Conservation (phyloP, 2,888 invertebrate genomes). For the Leucophora obtusa region DNA sequence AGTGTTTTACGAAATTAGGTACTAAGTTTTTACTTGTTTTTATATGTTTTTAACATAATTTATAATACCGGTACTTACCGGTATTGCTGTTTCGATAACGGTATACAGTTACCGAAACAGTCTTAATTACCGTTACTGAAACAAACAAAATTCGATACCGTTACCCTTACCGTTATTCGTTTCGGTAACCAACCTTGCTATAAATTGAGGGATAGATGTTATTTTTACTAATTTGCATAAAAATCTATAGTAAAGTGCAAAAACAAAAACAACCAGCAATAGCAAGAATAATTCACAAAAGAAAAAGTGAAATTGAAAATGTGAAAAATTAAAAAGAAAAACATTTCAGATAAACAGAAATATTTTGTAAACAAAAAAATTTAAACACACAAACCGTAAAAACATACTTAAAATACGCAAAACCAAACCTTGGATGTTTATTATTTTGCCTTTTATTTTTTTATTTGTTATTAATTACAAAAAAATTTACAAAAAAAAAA, state of each 20-base stretch:
- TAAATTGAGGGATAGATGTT: background rate
- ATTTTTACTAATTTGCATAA: slow-evolving; percentile 32
- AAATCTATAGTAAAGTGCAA: slow-evolving; percentile 25
- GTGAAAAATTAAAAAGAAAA: slow-evolving; percentile 32
- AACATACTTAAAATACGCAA: slow-evolving; percentile 9
- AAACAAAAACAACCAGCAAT: slow-evolving; percentile 2
- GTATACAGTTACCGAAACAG: no score
- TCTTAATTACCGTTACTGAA: no score
- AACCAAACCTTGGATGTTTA: slow-evolving; percentile 41
- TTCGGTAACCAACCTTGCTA: no score
- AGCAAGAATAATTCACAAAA: background rate
- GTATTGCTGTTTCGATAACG: no score
- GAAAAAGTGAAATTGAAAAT: slow-evolving; percentile 28
- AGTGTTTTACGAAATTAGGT: no score
- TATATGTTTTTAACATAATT: no score
- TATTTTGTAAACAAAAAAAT: slow-evolving; percentile 46
- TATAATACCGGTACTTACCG: no score
- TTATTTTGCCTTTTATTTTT: slow-evolving; percentile 22
- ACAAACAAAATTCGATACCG: no score
- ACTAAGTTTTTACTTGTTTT: no score
- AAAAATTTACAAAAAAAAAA: slow-evolving; percentile 7
- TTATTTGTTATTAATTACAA: slow-evolving; percentile 36
- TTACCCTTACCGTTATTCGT: no score
- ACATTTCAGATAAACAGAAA: slow-evolving; percentile 49
- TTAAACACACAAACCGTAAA: slow-evolving; percentile 16